A percentile compares a stretch with the other conserved stretches of the same genome.
Evolutionary conservation across 2,888 invertebrate species (phyloP).

Genomic region (Timandra comae): DNA sequence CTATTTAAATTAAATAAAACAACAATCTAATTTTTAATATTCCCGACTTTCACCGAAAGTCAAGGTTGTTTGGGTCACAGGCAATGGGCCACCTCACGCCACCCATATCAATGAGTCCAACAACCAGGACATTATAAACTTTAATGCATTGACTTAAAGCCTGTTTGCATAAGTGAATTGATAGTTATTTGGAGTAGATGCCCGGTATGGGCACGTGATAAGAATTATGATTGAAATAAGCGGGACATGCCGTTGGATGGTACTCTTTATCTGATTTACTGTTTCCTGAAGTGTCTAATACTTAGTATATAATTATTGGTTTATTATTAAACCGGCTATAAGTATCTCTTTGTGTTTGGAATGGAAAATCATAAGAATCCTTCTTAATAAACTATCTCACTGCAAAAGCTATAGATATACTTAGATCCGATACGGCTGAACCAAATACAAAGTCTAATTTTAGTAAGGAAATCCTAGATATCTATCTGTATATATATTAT

Average conservation of each 20-base stretch:
- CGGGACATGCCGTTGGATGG: constrained; percentile 25
- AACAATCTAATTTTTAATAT: constrained; percentile 25
- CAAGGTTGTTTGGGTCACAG: constrained; percentile 66
- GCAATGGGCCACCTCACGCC: constrained; percentile 32
- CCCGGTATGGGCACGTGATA: constrained; percentile 46
- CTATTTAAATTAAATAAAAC: too few relatives aligned
- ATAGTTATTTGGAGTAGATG: constrained; percentile 27
- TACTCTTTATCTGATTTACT: constrained; percentile 4
- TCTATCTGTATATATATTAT: too few relatives aligned
- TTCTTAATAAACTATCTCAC: too few relatives aligned
- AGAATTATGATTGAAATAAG: constrained; percentile 31
- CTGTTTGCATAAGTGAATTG: constrained; percentile 15
- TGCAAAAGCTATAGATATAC: too few relatives aligned
- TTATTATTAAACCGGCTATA: too few relatives aligned
- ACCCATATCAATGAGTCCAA: constrained; percentile 54
- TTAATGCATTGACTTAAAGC: constrained; percentile 23
- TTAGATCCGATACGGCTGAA: too few relatives aligned
- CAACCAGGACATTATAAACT: constrained; percentile 25
- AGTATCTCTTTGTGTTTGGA: too few relatives aligned
- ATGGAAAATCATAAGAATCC: too few relatives aligned
- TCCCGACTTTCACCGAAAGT: constrained; percentile 61
- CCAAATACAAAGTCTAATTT: too few relatives aligned
- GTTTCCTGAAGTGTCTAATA: too few relatives aligned
- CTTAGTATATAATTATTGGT: too few relatives aligned
- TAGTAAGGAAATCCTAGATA: too few relatives aligned